phyloP scores from a whole-genome alignment of 2,797 vertebrate genomes.

The Hybognathus amarus region DNA sequence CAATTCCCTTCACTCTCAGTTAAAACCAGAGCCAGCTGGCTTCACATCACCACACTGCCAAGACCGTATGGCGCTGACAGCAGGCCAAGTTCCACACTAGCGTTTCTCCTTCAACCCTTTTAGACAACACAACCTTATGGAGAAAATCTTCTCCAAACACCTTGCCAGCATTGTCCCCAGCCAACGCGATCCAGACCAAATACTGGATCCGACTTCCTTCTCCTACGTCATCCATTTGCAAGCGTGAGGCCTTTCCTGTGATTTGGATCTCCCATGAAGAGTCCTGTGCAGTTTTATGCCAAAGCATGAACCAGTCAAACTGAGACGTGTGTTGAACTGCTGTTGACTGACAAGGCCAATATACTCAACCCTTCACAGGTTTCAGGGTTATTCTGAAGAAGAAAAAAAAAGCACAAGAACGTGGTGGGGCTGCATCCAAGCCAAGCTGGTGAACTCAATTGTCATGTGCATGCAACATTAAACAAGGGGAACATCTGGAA shows the following conservation, averaged over 20 bases:
- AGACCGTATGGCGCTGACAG: constrained; percentile 49
- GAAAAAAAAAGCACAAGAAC: constrained; percentile 17
- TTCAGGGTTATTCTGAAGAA: constrained; percentile 51
- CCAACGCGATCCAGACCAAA: constrained; percentile 40
- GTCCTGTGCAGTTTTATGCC: constrained; percentile 64
- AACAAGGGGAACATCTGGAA: constrained; percentile 73
- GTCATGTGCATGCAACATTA: constrained; percentile 64
- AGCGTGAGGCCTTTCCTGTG: constrained; percentile 63
- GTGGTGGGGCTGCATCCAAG: constrained; percentile 50
- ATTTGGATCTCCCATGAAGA: constrained; percentile 61
- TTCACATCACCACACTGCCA: constrained; percentile 46
- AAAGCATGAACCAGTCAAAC: constrained; percentile 67
- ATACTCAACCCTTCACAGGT: constrained; percentile 67
- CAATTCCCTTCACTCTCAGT: constrained; percentile 17
- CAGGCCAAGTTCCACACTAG: constrained; percentile 47
- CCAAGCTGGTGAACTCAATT: constrained; percentile 70
- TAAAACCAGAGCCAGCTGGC: constrained; percentile 52
- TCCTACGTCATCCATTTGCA: constrained; percentile 14
- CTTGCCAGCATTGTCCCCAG: constrained; percentile 54
- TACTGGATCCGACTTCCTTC: constrained; percentile 15
- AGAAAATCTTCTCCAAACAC: constrained; percentile 40
- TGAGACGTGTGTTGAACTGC: constrained; percentile 49
- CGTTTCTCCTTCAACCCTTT: constrained; percentile 37
- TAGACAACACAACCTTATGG: constrained; percentile 19
- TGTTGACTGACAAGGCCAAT: constrained; percentile 69